phyloP scores from a whole-genome alignment of 1,140 invertebrate genomes.

The Apolygus lucorum region DNA sequence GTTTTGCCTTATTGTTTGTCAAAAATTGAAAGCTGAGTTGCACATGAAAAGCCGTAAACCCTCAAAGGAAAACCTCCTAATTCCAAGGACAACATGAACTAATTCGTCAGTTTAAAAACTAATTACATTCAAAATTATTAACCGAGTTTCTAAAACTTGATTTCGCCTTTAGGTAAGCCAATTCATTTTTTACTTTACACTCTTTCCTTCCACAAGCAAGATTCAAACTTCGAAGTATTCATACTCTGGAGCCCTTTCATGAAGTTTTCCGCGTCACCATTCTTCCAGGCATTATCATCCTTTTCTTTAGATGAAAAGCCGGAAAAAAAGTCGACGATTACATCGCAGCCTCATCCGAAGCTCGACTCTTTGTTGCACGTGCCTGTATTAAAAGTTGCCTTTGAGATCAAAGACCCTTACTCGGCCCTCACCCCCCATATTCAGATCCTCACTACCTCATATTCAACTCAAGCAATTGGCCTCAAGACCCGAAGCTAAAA shows the following conservation, averaged over 20 bases:
- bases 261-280: background rate
- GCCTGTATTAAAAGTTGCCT: background rate
- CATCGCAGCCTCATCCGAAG: background rate
- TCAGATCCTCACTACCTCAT: background rate
- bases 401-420: background rate
- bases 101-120: no score
- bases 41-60: no score
- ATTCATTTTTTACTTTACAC: no score
- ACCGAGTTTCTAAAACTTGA: no score
- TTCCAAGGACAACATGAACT: no score
- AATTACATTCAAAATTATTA: no score
- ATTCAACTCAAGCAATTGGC: background rate
- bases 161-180: no score
- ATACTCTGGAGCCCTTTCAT: background rate
- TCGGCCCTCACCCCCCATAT: background rate
- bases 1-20: no score
- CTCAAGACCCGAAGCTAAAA: background rate
- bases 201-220: no score
- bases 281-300: background rate
- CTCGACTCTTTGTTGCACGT: background rate
- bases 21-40: no score
- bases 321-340: background rate
- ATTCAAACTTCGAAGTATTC: background rate
- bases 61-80: no score
- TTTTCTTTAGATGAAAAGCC: background rate